A percentile compares a stretch with the other conserved stretches of the same genome.
Evolutionary conservation across 2,113 vertebrate species (phyloP).

Genomic region (Takifugu flavidus): DNA sequence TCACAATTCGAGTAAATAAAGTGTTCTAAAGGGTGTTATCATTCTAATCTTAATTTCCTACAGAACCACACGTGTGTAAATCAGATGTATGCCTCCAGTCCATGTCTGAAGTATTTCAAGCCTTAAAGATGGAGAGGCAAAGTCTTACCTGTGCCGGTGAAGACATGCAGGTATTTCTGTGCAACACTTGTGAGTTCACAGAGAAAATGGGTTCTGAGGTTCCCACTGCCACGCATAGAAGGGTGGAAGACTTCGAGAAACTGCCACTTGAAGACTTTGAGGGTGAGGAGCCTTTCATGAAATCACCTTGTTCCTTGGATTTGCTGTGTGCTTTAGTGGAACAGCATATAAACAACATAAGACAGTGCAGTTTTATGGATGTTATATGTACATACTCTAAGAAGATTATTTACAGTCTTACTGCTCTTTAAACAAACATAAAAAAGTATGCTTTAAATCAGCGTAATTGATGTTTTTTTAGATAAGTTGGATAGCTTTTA

Average conservation of each 20-base stretch:
- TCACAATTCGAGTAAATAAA: not conserved
- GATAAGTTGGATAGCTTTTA: too few species aligned
- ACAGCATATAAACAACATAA: too few species aligned
- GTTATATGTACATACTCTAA: too few species aligned
- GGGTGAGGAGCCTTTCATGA: conserved; percentile 42
- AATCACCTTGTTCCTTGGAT: not conserved
- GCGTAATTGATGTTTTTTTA: too few species aligned
- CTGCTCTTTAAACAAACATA: too few species aligned
- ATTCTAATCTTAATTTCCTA: conserved; percentile 1
- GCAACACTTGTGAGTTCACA: conserved; percentile 33
- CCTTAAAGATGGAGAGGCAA: conserved; percentile 12
- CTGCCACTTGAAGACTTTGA: conserved; percentile 36
- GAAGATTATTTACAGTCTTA: not conserved
- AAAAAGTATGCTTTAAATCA: too few species aligned
- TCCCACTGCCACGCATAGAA: not conserved
- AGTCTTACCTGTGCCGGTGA: not conserved
- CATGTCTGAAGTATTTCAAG: conserved; percentile 51
- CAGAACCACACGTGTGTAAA: conserved; percentile 61
- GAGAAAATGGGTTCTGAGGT: conserved; percentile 32
- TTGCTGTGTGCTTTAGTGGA: too few species aligned
- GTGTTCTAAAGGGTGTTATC: not conserved
- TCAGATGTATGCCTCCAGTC: conserved; percentile 27
- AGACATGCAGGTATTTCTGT: not conserved
- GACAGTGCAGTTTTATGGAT: too few species aligned
- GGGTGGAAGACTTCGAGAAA: conserved; percentile 55